These are phyloP conservation scores for Argyra leucocephala DNA, from an alignment of 2,888 invertebrate species.

Conservation along the genomic window DNA sequence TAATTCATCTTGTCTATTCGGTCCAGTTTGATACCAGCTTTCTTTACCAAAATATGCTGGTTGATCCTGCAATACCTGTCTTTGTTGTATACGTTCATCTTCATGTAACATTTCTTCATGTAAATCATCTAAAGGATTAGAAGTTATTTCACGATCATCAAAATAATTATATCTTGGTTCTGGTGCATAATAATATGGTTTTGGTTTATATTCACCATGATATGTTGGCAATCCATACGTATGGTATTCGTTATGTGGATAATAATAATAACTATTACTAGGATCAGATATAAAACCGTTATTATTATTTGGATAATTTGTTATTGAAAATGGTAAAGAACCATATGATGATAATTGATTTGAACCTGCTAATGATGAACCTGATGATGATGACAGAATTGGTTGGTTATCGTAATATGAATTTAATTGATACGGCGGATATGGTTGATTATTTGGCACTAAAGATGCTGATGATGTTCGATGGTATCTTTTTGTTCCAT, in stretches of 20 bases:
- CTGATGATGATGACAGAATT: constrained; percentile 4
- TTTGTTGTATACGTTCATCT: constrained; percentile 48
- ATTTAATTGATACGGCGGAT: constrained; percentile 15
- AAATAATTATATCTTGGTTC: constrained; percentile 42
- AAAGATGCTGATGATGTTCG: constrained; percentile 18
- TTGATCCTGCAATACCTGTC: constrained; percentile 11
- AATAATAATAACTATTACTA: constrained; percentile 25
- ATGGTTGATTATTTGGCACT: constrained; percentile 15
- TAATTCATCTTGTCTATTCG: constrained; percentile 44
- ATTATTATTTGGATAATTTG: not conserved
- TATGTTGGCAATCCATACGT: constrained; percentile 29
- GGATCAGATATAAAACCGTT: constrained; percentile 19
- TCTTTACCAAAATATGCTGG: constrained; percentile 47
- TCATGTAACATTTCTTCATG: constrained; percentile 54
- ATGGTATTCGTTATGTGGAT: constrained; percentile 25
- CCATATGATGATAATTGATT: constrained; percentile 9
- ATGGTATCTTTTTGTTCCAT: constrained; percentile 27
- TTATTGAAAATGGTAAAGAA: constrained; percentile 7
- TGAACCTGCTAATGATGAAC: constrained; percentile 17
- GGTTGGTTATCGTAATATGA: constrained; percentile 21
- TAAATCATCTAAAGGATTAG: constrained; percentile 47
- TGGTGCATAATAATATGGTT: constrained; percentile 45
- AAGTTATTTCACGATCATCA: constrained; percentile 35
- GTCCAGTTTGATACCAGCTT: constrained; percentile 47
- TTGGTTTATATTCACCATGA: constrained; percentile 30